phyloP scores from a whole-genome alignment of 2,113 vertebrate species.

The Trematomus loennbergii region DNA sequence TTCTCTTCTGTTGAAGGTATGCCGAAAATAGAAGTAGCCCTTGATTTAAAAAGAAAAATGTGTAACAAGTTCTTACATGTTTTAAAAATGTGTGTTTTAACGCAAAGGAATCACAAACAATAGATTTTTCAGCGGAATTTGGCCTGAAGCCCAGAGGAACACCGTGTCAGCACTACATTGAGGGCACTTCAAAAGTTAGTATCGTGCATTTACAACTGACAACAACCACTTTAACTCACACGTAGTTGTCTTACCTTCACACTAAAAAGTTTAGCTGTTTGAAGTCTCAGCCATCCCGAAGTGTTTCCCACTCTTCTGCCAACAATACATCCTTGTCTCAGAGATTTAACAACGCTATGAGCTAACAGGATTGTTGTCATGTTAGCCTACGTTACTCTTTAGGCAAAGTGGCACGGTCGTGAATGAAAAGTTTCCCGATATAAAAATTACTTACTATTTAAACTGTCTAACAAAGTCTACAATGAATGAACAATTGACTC shows the following conservation, averaged over 20 bases:
- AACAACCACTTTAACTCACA: not conserved
- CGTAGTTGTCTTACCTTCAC: slow-evolving; percentile 86
- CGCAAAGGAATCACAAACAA: rapidly evolving
- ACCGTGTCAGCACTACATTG: not conserved
- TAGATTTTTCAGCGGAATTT: not conserved
- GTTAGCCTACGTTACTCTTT: slow-evolving; percentile 21
- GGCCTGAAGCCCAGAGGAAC: not conserved
- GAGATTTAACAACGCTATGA: slow-evolving; percentile 83
- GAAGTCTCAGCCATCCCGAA: slow-evolving; percentile 76
- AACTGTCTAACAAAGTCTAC: not conserved
- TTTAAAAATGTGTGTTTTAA: rapidly evolving
- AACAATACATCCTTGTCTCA: slow-evolving; percentile 82
- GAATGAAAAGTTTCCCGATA: not conserved
- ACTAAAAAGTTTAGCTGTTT: slow-evolving; percentile 79
- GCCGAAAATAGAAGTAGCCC: not conserved
- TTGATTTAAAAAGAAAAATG: rapidly evolving
- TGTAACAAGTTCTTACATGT: too few species aligned
- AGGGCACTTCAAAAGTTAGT: not conserved
- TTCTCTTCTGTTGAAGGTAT: rapidly evolving
- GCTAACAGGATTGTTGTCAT: slow-evolving; percentile 91
- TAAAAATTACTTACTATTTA: not conserved
- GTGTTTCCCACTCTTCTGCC: slow-evolving; percentile 63
- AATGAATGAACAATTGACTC: not conserved
- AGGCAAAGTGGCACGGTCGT: not conserved
- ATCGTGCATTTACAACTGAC: not conserved